Evolutionary conservation across 2,888 invertebrate species (phyloP), one percentile per base, ranked within the genome.

Genomic region (Caenorhabditis becei): DNA sequence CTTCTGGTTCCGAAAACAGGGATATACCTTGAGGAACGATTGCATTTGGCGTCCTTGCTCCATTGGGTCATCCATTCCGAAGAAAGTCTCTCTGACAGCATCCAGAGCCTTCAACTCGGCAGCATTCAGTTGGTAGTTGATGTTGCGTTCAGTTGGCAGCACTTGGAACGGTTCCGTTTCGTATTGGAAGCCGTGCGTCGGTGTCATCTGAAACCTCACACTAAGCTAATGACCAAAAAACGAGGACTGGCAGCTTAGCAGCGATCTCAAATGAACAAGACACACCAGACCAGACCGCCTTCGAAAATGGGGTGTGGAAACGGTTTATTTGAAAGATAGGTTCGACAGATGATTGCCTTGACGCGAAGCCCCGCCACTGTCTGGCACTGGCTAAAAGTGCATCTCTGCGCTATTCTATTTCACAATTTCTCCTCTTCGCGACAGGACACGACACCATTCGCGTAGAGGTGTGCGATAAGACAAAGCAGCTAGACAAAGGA

Each of bases 11-110:
- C 49, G 18, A 24, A 37, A 8, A 37, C 24, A 11, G 10, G 2
- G 14, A n/a, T 8, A 41, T 35, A 70, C 62, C 67, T 87, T 87
- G 72, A 87, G 74, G 72, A 85, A 86, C 8, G 86, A 82, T 47
- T 83, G 77, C 65, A 80, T 49, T 63, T 85, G 86, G 18, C 83
- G 62, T 67, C 87, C 87, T 23, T 77, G 79, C 49, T 88, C 88
- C 66, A 89, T 71, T 32, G 83, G 83, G 20, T 89, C 89, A 63
- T 89, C 87, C 87, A 89, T 89, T 66, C 85, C 84, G n/a, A 41
- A 61, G 82, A 88, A 89, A 3, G 89, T 89, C 26, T 83, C 82
- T 10, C 81, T 71, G 16, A 87, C 86, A 20, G 71, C 67, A 77
- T 89, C 89, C 44, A 89, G 51, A n/a, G 84, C 87, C 23, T 83